Conservation (phyloP, 2,888 invertebrate species). For the Ectemnius continuus region DNA sequence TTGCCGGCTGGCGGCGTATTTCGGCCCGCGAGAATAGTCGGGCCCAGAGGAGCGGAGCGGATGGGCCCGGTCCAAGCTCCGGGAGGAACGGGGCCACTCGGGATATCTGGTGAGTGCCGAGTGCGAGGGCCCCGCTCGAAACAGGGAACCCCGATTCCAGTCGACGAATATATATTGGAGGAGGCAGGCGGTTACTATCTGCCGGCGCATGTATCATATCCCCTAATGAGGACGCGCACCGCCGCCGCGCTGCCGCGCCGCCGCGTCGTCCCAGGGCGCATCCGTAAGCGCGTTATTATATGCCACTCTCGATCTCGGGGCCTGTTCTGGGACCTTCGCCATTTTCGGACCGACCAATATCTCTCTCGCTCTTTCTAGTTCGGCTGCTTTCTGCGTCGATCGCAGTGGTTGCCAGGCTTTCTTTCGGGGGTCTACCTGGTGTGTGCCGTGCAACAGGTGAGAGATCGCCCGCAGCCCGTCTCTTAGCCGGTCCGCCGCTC, state of each 20-base stretch:
- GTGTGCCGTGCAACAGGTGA: conserved; percentile 43
- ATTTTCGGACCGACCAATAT: conserved; percentile 35
- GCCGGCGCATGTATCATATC: conserved; percentile 72
- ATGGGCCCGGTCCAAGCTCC: neutral
- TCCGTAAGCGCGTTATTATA: conserved; percentile 60
- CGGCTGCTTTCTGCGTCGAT: neutral
- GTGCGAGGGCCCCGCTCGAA: conserved; percentile 1
- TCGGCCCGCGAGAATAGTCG: conserved; percentile 21
- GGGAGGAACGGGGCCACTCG: no score
- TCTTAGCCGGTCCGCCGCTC: conserved; percentile 21
- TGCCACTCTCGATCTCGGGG: conserved; percentile 34
- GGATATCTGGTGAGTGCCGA: no score
- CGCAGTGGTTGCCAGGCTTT: conserved; percentile 8
- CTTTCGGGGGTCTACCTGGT: conserved; percentile 37
- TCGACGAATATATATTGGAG: conserved; percentile 57
- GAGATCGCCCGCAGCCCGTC: conserved; percentile 14
- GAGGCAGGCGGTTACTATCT: conserved; percentile 60
- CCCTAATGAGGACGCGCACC: conserved; percentile 70
- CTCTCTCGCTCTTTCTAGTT: no score
- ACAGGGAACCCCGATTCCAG: neutral
- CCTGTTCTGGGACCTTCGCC: conserved; percentile 28
- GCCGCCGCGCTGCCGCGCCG: conserved; percentile 43
- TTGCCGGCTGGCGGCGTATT: conserved; percentile 17
- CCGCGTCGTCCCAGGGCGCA: conserved; percentile 28
- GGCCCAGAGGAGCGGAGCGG: neutral